Base-by-base conservation (phyloP, 2,888 invertebrate genomes). In the Anthrax anthrax region DNA sequence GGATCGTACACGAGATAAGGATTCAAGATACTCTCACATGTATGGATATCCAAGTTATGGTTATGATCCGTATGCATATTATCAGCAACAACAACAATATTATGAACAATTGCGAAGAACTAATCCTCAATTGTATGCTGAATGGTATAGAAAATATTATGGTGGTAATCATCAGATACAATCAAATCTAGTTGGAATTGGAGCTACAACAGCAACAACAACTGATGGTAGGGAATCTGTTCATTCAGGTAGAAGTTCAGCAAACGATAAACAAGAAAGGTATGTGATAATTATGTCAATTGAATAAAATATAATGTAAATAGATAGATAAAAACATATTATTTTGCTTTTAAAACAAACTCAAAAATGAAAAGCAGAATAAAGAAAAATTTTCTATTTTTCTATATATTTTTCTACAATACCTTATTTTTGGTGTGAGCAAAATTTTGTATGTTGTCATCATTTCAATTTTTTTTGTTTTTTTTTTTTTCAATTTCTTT, bases 231-330 rank as follows among this genome's bases (percentile, higher is more conserved):
- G 84, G 53, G 83, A 78, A 51, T 84, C 84, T 56, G 83, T 84
- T 45, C 86, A 86, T 71, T 87, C 87, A 17, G 88, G 87, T 41
- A 77, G 85, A 55, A 86, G 86, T 68, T 86, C 86, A 50, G 78
- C 82, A 55, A 60, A 62, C 47, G 81, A 82, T 63, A 84, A 81
- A 39, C 77, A 74, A 57, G 72, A 76, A 55, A 75, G 80, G 71
- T 78, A 70, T 64, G 72, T 72, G 48, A 37, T 37, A 34, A 5
- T 39, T n/a, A n/a, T n/a, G n/a, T n/a, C n/a, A n/a, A n/a, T n/a
- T 40, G 29, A 4, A 34, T 4, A 34, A 14, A 14, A 34, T 9
- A 14, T 34, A 34, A 34, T 8, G 14, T 8, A 4, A 34, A 12
- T 13, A 34, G n/a, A n/a, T n/a, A n/a, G n/a, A n/a, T n/a, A n/a